Evolutionary conservation across 2,888 invertebrate genomes (phyloP).

Genomic region (Caenorhabditis auriculariae): DNA sequence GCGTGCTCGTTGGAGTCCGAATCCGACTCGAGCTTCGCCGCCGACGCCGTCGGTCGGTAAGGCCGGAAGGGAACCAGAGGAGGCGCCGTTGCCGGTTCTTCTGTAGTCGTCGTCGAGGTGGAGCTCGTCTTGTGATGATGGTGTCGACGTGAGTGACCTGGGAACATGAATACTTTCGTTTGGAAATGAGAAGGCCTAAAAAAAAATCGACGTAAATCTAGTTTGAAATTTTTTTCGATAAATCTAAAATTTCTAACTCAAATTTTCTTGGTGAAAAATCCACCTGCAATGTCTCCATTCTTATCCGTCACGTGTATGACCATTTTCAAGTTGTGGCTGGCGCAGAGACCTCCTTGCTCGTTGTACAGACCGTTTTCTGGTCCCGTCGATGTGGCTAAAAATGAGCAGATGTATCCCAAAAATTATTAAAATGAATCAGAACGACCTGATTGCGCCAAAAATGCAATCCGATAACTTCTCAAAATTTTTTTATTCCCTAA

Average conservation of each 20-base stretch:
- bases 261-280: no score
- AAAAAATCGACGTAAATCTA: no score
- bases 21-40: not conserved
- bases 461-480: no score
- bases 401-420: no score
- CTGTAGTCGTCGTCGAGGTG: slow-evolving; percentile 14
- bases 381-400: slow-evolving; percentile 48
- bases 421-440: no score
- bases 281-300: slow-evolving; percentile 33
- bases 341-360: slow-evolving; percentile 40
- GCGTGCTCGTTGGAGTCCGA: slow-evolving; percentile 14
- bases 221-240: not conserved
- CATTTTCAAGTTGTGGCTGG: slow-evolving; percentile 48
- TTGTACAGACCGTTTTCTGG: slow-evolving; percentile 35
- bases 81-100: slow-evolving; percentile 13
- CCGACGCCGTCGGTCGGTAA: slow-evolving; percentile 3
- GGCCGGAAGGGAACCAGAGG: not conserved
- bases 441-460: no score
- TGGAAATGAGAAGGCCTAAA: no score
- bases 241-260: no score
- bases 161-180: no score
- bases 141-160: slow-evolving; percentile 13
- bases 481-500: no score
- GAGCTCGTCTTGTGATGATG: slow-evolving; percentile 34
- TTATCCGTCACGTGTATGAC: slow-evolving; percentile 39